Evolutionary conservation across 2,797 vertebrate species (phyloP).

Genomic region (Rhabdophis nuchalis): DNA sequence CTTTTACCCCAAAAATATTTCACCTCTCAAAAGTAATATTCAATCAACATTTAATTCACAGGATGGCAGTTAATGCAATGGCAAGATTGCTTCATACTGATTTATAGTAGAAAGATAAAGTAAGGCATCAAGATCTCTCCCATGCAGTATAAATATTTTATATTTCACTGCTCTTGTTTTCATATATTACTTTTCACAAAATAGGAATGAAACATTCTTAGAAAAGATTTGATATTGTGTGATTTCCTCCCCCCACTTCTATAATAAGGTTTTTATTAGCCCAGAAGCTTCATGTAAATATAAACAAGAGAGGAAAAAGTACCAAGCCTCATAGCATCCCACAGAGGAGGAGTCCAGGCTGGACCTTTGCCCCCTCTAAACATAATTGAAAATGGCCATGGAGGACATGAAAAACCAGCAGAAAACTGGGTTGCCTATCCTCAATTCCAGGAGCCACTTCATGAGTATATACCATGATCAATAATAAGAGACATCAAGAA

Average conservation of each 20-base stretch:
- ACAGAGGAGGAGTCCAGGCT: not conserved
- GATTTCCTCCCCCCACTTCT: conserved; percentile 10
- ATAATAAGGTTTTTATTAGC: not conserved
- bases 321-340: not conserved
- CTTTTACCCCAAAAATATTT: conserved; percentile 11
- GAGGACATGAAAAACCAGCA: not conserved
- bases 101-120: conserved; percentile 31
- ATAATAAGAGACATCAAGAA: not conserved
- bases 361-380: not conserved
- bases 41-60: conserved; percentile 11
- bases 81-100: conserved; percentile 14
- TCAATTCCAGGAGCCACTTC: not conserved
- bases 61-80: not conserved
- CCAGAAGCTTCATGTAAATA: not conserved
- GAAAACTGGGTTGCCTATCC: not conserved
- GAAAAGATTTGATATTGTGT: not conserved
- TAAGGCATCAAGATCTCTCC: conserved; percentile 22
- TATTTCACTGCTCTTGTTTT: conserved; percentile 34
- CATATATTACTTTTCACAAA: conserved; percentile 26
- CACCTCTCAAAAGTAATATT: conserved; percentile 23
- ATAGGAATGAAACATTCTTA: conserved; percentile 6
- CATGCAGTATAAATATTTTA: conserved; percentile 38
- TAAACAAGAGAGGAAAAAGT: not conserved
- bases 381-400: not conserved
- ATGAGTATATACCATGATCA: not conserved